Base-by-base conservation (phyloP, 1,140 invertebrate species). In the Oreohelix idahoensis region DNA sequence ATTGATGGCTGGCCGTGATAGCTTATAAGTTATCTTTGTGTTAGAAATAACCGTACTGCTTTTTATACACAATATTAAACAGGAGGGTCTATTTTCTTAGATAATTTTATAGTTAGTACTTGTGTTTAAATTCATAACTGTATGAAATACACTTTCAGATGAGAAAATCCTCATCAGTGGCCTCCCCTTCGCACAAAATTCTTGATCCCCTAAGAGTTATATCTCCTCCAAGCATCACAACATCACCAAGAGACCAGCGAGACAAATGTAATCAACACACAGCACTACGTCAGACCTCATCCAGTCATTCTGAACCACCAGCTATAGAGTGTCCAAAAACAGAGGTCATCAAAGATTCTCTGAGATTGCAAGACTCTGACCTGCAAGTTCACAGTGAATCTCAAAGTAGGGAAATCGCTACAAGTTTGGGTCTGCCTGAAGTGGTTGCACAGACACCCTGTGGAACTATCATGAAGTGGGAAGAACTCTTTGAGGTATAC, bases 401-500 rank as follows among this genome's bases (percentile, higher is more conserved):
- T 58, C 38, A 42, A 2, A 49, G 29, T 74, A 36, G 38, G 23
- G 71, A 42, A 74, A 39, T 39, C 4, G 11, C 49, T 36, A 11
- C n/a, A 17, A 49, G 23, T 26, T 8, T 10, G 11, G 69, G 79
- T 2, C 80, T 89, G 17, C 90, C 90, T 32, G 89, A 91, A 80
- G 85, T 91, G 10, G 84, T 87, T 49, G 89, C 89, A 17, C 89
- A 91, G 73, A 91, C 90, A 38, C 90, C 90, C 35, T 89, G 87
- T 83, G 90, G 90, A 58, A 90, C 88, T 45, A 83, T 90, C 38
- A 86, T 91, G 36, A 90, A 88, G 53, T 88, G 87, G 89, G 90
- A 91, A 42, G 89, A 91, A 73, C 63, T 91, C 20, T 88, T 90
- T 86, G 89, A 91, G 86, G 89, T 90, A 81, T 86, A 82, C 26